Evolutionary conservation across 2,113 vertebrate genomes (phyloP), one percentile per base, ranked within the genome.

Genomic region (Peromyscus californicus): DNA sequence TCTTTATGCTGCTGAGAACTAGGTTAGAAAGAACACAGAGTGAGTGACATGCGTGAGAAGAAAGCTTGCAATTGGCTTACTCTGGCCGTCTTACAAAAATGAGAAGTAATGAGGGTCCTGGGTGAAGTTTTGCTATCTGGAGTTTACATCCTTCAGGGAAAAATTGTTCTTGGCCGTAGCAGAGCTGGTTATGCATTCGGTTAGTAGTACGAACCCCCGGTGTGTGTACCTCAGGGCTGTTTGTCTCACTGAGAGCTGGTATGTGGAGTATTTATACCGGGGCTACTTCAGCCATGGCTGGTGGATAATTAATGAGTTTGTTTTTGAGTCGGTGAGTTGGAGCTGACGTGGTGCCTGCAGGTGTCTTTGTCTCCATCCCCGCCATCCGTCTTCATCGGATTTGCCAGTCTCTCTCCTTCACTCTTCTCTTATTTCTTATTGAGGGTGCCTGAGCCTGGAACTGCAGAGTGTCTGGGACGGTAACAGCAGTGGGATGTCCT

Each of bases 221-320:
- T 92, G 69, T 85, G 22, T 31, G 4, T 19, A 42, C 85, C 88
- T 69, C 5, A 33, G 22, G 74, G 89, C 87, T 90, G 57, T 75
- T 76, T 92, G 93, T 96, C 67, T 94, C 51, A 4, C 74, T 24
- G 93, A 54, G 69, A 95, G 54, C 75, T n/a, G 76, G 72, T 42
- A 75, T 80, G 74, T 85, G 82, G 31, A 59, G 48, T 63, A 1
- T 93, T 87, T 69, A 69, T 48, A 48, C 31, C 15, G 42, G 70
- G 78, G 83, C 42, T 74, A 22, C n/a, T 95, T 89, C 79, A 74
- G 54, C 90, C 85, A 4, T 24, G 89, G 78, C 89, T 86, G 93
- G 90, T 39, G 11, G 98, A 79, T 97, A 98, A 95, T 61, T 70
- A 94, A 96, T 95, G 97, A 95, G 95, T 89, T 95, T 98, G 97